phyloP scores from a whole-genome alignment of 2,888 invertebrate genomes.

The Melanchra persicariae region DNA sequence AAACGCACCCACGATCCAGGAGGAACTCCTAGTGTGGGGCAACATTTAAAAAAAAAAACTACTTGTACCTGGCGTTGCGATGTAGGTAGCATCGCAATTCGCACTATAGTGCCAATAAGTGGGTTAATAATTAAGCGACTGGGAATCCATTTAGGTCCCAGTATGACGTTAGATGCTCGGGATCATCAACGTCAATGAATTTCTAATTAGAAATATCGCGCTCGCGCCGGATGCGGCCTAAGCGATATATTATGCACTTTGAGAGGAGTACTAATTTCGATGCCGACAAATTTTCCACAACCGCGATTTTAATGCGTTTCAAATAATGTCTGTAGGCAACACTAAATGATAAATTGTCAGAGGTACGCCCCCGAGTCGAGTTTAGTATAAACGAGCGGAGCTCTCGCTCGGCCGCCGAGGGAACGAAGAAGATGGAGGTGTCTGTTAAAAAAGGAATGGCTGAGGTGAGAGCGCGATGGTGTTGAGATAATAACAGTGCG shows the following conservation, averaged over 20 bases:
- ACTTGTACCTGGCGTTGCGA: too few species aligned
- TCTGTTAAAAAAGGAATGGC: conserved; percentile 88
- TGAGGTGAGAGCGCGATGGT: conserved; percentile 89
- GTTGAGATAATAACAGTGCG: conserved; percentile 91
- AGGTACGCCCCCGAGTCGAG: conserved; percentile 87
- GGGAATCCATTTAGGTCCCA: conserved; percentile 29
- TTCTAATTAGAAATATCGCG: conserved; percentile 85
- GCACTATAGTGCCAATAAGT: conserved; percentile 21
- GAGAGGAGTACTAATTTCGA: conserved; percentile 89
- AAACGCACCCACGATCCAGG: too few species aligned
- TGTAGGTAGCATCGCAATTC: conserved; percentile 1
- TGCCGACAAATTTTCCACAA: conserved; percentile 90
- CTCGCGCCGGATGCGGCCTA: conserved; percentile 83
- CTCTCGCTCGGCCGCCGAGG: conserved; percentile 77
- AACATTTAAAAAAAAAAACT: too few species aligned
- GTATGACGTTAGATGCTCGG: conserved; percentile 54
- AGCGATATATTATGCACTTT: conserved; percentile 89
- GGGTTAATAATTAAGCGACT: conserved; percentile 39
- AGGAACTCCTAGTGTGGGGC: too few species aligned
- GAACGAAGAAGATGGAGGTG: conserved; percentile 84
- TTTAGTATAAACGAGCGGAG: conserved; percentile 84
- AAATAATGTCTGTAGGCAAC: conserved; percentile 91
- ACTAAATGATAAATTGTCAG: conserved; percentile 90
- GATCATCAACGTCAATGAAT: conserved; percentile 85
- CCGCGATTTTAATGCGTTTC: conserved; percentile 90